Percentiles rank a stretch among this genome's conserved stretches.
These are phyloP conservation scores for Cassiopea xamachana DNA, from an alignment of 30 jellyfish, hydroid and myxozoan species.

Conservation along the genomic window DNA sequence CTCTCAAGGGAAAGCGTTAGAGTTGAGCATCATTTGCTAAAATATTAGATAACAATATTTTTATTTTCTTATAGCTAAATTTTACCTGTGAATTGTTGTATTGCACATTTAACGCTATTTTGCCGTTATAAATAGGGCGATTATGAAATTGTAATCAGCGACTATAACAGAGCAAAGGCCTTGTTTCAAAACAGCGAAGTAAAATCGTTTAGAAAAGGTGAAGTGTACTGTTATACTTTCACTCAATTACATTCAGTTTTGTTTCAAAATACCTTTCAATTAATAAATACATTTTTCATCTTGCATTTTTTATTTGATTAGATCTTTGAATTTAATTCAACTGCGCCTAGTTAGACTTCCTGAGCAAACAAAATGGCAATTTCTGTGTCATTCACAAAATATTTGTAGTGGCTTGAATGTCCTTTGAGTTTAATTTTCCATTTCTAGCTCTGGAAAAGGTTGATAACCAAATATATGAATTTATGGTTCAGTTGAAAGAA, in stretches of 20 bases:
- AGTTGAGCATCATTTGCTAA: too few species aligned
- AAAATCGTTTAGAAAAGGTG: constrained; percentile 89
- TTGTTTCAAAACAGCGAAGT: constrained; percentile 97
- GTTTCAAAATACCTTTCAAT: not conserved
- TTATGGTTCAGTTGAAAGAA: constrained; percentile 80
- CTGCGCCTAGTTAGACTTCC: too few species aligned
- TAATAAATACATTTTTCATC: too few species aligned
- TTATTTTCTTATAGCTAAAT: too few species aligned
- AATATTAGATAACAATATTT: too few species aligned
- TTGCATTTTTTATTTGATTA: too few species aligned
- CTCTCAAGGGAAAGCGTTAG: too few species aligned
- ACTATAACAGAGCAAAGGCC: constrained; percentile 96
- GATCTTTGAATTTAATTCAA: too few species aligned
- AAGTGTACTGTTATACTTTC: not conserved
- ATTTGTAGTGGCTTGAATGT: not conserved
- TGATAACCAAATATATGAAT: constrained; percentile 75
- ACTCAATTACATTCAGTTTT: not conserved
- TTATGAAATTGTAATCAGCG: constrained; percentile 93
- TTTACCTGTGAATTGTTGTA: not conserved
- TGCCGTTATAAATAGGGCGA: constrained; percentile 80
- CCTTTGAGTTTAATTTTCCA: not conserved
- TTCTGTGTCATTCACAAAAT: too few species aligned
- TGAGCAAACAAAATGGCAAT: too few species aligned
- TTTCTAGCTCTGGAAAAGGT: constrained; percentile 85
- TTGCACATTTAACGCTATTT: not conserved